A percentile compares a stretch with the other conserved stretches of the same genome.
These are phyloP conservation scores for Thymelicus sylvestris DNA, from an alignment of 2,888 invertebrate genomes.

Conservation along the genomic window DNA sequence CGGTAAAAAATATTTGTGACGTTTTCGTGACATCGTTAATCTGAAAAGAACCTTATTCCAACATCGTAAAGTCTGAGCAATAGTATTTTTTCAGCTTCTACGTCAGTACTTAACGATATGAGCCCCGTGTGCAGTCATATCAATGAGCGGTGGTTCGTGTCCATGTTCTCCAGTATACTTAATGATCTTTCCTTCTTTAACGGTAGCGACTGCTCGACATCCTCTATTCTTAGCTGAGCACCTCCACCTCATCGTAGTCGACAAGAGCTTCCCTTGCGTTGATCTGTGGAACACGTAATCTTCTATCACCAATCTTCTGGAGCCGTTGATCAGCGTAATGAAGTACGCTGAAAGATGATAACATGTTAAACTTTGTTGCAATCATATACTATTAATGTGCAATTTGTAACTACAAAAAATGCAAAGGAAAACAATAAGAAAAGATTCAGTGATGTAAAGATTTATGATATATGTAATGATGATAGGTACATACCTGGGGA, in stretches of 20 bases:
- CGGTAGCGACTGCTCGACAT: conserved; percentile 24
- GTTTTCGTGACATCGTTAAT: background rate
- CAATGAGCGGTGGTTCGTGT: conserved; percentile 43
- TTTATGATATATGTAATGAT: no score
- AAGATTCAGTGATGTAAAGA: background rate
- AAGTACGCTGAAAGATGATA: conserved; percentile 36
- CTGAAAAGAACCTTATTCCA: background rate
- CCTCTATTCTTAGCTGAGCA: conserved; percentile 32
- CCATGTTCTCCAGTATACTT: conserved; percentile 40
- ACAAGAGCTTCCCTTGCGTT: conserved; percentile 23
- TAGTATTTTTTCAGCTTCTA: background rate
- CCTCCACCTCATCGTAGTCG: conserved; percentile 25
- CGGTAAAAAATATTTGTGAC: background rate
- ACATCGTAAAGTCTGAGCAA: background rate
- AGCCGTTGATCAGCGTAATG: conserved; percentile 40
- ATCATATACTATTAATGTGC: background rate
- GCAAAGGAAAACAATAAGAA: background rate
- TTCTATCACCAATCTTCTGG: conserved; percentile 36
- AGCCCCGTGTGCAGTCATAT: conserved; percentile 34
- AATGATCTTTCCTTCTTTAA: conserved; percentile 28
- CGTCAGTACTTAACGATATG: conserved; percentile 29
- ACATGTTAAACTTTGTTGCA: background rate
- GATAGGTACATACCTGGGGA: no score
- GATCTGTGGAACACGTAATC: conserved; percentile 40
- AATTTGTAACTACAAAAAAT: background rate